Percentiles rank a stretch among this genome's conserved stretches.
Conservation (phyloP, 2,888 invertebrate species). For the Mythimna albipuncta region DNA sequence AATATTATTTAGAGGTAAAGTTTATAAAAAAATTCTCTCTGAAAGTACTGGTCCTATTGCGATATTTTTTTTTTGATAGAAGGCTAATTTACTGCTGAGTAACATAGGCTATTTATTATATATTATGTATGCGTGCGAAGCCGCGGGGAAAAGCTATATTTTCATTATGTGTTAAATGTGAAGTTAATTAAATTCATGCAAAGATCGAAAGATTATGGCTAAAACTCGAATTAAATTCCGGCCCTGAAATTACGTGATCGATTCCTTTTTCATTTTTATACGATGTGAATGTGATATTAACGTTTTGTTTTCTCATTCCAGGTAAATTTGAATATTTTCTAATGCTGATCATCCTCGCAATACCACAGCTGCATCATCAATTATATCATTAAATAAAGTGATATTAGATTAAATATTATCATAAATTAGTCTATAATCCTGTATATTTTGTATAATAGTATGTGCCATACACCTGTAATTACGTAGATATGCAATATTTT, state of each 20-base stretch:
- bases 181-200: background rate
- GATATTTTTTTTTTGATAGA: too few relatives aligned
- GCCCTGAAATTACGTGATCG: background rate
- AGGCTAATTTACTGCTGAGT: too few relatives aligned
- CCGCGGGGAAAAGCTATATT: too few relatives aligned
- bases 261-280: background rate
- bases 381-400: constrained; percentile 89
- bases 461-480: constrained; percentile 89
- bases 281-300: background rate
- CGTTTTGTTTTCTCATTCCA: constrained; percentile 66
- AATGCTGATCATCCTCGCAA: constrained; percentile 77
- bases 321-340: constrained; percentile 77
- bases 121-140: too few relatives aligned
- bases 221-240: background rate
- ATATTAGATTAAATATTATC: constrained; percentile 86
- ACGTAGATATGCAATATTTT: constrained; percentile 87
- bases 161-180: background rate
- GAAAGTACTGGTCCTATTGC: too few relatives aligned
- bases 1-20: too few relatives aligned
- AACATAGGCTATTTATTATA: too few relatives aligned
- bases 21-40: too few relatives aligned
- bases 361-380: constrained; percentile 79
- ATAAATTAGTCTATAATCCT: constrained; percentile 83
- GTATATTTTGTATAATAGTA: constrained; percentile 90
- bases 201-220: background rate